phyloP scores from a whole-genome alignment of 1,140 invertebrate species.

The Ridgeia piscesae region DNA sequence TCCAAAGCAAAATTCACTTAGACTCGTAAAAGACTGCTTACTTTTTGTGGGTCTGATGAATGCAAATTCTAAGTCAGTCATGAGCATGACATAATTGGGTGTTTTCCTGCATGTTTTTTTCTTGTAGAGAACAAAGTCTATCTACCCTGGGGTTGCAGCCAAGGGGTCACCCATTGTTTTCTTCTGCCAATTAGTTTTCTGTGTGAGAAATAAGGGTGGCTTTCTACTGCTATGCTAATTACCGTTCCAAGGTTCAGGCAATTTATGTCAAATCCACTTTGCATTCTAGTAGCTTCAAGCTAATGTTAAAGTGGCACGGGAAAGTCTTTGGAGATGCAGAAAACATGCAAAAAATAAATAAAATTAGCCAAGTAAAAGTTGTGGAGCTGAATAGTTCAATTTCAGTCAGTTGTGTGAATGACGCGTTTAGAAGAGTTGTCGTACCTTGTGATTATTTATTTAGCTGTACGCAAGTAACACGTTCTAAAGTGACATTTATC shows the following conservation, averaged over 20 bases:
- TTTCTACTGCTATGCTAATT: not conserved
- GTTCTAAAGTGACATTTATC: too few species aligned
- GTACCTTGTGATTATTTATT: too few species aligned
- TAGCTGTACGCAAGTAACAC: too few species aligned
- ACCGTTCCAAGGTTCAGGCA: not conserved
- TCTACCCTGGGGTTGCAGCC: not conserved
- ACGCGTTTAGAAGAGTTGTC: too few species aligned
- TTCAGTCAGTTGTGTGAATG: too few species aligned
- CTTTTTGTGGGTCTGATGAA: not conserved
- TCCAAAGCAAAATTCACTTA: not conserved
- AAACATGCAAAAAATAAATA: too few species aligned
- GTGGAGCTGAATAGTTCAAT: too few species aligned
- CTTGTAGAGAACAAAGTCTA: not conserved
- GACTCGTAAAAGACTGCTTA: not conserved
- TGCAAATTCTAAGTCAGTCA: not conserved
- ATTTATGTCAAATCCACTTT: not conserved
- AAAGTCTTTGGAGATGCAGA: not conserved
- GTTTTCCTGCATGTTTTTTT: not conserved
- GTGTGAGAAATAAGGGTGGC: not conserved
- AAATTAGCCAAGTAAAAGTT: too few species aligned
- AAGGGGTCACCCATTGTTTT: not conserved
- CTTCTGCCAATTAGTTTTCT: not conserved
- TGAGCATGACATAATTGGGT: not conserved
- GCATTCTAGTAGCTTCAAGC: not conserved
- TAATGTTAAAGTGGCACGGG: not conserved